These are phyloP conservation scores for Lepidocolaptes lacrymiger DNA, from an alignment of 2,797 vertebrate species.

Conservation along the genomic window DNA sequence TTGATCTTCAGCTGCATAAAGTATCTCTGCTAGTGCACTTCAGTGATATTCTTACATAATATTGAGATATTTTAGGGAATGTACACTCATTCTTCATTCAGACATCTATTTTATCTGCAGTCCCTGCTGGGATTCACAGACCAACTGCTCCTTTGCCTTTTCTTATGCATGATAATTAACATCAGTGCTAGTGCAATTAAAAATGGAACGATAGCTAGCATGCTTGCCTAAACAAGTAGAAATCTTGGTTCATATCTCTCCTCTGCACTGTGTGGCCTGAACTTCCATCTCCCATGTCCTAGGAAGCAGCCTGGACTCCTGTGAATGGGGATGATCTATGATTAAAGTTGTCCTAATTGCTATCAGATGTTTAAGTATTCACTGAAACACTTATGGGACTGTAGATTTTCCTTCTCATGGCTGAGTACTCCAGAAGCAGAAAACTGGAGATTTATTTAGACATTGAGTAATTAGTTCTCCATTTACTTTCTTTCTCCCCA, in stretches of 20 bases:
- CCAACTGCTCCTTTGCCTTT: neutral
- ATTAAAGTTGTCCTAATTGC: conserved; percentile 13
- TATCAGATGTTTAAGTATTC: conserved; percentile 11
- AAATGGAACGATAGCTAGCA: neutral
- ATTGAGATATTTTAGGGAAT: neutral
- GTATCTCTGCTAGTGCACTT: neutral
- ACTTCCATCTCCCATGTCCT: neutral
- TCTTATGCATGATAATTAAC: neutral
- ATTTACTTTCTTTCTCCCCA: neutral
- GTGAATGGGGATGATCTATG: neutral
- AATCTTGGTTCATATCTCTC: neutral
- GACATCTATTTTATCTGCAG: neutral
- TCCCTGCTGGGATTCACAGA: neutral
- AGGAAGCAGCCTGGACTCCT: neutral
- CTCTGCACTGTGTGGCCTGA: neutral
- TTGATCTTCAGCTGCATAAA: neutral
- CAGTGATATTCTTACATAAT: neutral
- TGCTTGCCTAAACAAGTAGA: neutral
- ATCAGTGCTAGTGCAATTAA: neutral
- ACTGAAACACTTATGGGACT: neutral
- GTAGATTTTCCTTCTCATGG: neutral
- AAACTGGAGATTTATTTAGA: neutral
- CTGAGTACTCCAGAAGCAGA: neutral
- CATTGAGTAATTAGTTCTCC: neutral
- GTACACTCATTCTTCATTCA: neutral